A percentile compares a stretch with the other conserved stretches of the same genome.
These are phyloP conservation scores for Scrobipalpa costella DNA, from an alignment of 2,888 invertebrate species.

Conservation along the genomic window DNA sequence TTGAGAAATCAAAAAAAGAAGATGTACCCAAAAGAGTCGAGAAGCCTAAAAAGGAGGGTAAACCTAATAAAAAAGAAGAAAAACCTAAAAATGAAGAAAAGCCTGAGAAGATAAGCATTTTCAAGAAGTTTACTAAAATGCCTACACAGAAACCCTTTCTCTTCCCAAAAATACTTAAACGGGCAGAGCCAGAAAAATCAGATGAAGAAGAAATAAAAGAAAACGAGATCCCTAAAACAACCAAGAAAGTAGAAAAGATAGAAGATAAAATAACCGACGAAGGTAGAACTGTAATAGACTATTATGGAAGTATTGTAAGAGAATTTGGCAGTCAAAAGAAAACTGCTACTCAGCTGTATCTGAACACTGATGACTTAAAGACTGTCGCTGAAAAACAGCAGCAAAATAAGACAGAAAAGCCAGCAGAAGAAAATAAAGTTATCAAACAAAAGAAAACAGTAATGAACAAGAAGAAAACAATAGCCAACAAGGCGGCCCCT, in stretches of 20 bases:
- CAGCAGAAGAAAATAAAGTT: constrained; percentile 45
- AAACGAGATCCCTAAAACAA: constrained; percentile 39
- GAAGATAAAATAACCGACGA: constrained; percentile 80
- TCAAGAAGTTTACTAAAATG: constrained; percentile 72
- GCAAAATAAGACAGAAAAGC: constrained; percentile 51
- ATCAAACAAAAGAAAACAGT: constrained; percentile 44
- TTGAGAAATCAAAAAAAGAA: constrained; percentile 39
- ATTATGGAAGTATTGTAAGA: constrained; percentile 90
- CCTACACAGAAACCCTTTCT: constrained; percentile 63
- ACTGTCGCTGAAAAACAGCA: constrained; percentile 79
- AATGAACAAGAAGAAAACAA: constrained; percentile 49
- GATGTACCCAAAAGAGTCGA: constrained; percentile 43
- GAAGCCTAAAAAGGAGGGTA: constrained; percentile 53
- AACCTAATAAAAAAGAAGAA: constrained; percentile 40
- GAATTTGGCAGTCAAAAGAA: constrained; percentile 83
- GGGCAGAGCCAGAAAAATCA: constrained; percentile 58
- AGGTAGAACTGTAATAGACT: constrained; percentile 86
- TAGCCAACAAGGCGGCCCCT: constrained; percentile 38
- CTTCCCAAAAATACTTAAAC: constrained; percentile 65
- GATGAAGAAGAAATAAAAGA: constrained; percentile 38
- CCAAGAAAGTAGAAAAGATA: constrained; percentile 48
- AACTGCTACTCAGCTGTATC: constrained; percentile 76
- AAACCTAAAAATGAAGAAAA: constrained; percentile 63
- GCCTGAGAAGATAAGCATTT: constrained; percentile 49
- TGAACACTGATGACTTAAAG: constrained; percentile 83